A percentile compares a stretch with the other conserved stretches of the same genome.
These are phyloP conservation scores for Paedocypris sp. DNA, from an alignment of 2,113 vertebrate species.

Conservation along the genomic window DNA sequence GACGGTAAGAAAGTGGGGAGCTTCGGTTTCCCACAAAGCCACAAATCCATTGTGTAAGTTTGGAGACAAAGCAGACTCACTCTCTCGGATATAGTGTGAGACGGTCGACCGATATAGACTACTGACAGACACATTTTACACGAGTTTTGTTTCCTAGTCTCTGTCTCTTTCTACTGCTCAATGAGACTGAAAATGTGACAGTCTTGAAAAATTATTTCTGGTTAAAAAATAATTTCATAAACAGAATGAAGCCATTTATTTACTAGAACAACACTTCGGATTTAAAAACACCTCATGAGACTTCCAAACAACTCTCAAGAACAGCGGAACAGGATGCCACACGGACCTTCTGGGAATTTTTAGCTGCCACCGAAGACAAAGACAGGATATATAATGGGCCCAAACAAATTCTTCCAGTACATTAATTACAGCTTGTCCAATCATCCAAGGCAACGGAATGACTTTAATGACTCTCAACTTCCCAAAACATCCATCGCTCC, in stretches of 20 bases:
- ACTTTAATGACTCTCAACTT: not conserved
- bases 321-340: constrained; percentile 30
- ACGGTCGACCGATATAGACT: not conserved
- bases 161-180: too few species aligned
- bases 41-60: constrained; percentile 17
- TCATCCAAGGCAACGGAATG: not conserved
- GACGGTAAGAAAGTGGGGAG: constrained; percentile 4
- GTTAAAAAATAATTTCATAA: too few species aligned
- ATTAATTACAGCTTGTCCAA: not conserved
- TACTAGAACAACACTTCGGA: not conserved
- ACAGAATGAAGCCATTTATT: too few species aligned
- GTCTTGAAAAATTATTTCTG: too few species aligned
- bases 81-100: not conserved
- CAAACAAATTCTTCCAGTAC: constrained; percentile 32
- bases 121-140: too few species aligned
- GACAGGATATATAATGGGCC: constrained; percentile 46
- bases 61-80: constrained; percentile 1
- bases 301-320: not conserved
- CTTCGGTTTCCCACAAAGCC: not conserved
- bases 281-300: not conserved
- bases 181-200: too few species aligned
- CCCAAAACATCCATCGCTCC: not conserved
- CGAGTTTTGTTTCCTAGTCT: too few species aligned
- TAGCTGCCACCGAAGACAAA: constrained; percentile 45
- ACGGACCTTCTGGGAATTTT: constrained; percentile 50